Evolutionary conservation across 2,797 vertebrate genomes (phyloP).

Genomic region (Microhierax caerulescens): DNA sequence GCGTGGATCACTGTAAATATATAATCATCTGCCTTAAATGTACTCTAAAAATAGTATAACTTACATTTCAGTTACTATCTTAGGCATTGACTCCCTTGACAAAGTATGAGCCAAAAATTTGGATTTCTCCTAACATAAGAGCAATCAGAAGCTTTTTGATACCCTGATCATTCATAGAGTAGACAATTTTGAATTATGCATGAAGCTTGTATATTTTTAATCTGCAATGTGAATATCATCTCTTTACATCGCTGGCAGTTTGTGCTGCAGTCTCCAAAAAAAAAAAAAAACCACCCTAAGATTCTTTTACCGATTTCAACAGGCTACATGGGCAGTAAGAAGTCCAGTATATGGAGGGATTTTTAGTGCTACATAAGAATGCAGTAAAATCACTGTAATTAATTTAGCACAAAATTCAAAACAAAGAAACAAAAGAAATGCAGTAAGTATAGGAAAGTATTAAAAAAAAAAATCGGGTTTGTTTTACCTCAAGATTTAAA

Average conservation of each 20-base stretch:
- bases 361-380: background rate
- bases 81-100: background rate
- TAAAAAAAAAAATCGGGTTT: accelerated
- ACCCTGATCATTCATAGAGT: background rate
- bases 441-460: background rate
- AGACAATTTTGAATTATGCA: background rate
- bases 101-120: background rate
- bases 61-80: background rate
- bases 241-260: background rate
- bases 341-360: accelerated
- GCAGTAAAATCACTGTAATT: background rate
- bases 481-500: background rate
- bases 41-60: background rate
- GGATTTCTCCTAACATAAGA: background rate
- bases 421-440: accelerated
- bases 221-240: accelerated
- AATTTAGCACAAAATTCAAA: background rate
- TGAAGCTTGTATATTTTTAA: background rate
- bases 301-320: background rate
- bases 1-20: background rate
- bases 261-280: background rate
- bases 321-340: background rate
- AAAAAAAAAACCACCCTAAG: no score
- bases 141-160: background rate
- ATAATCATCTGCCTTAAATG: background rate